Evolutionary conservation across 2,113 vertebrate species (phyloP), one percentile per base, ranked within the genome.

Genomic region (Apteryx owenii): DNA sequence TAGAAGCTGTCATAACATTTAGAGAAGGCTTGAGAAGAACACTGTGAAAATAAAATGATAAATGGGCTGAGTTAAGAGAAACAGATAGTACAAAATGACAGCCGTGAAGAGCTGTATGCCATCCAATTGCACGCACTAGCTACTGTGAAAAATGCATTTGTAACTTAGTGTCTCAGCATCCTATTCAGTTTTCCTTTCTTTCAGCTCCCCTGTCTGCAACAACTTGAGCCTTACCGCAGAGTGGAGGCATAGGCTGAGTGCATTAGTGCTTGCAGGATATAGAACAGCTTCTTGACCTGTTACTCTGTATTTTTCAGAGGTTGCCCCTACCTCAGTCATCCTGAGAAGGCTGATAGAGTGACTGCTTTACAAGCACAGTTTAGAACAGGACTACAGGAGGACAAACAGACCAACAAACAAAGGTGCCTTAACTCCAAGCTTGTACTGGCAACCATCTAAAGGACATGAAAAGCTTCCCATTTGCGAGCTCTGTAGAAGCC

Each of bases 1-100:
- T 40, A 91, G 71, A 75, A 26, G 17, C 26, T 77, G 58, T 81
- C 71, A 66, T 17, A 94, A 95, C 48, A 71, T 81, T 94, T 73
- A 65, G 44, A 82, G 53, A 48, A 42, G 51, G 19, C 76, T 92
- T 66, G 44, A 93, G 89, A 81, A 50, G 18, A 89, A 60, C 12
- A 46, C 54, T 51, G 62, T 23, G 73, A 60, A 80, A 90, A 85
- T 51, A 66, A 38, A 42, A 36, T 8, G 18, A 62, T 50, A 53
- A 90, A 70, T n/a, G 81, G 64, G 54, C 56, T 68, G 75, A 38
- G 44, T n/a, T 75, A 73, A 77, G 77, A 20, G 65, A 84, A 81
- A n/a, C 29, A 86, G 77, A n/a, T 12, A 89, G 62, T 20, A 72
- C 20, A 29, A 70, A 80, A 71, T 73, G 75, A 65, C 44, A 88